Base-by-base conservation (phyloP, 1,140 invertebrate genomes). In the Drosophila novamexicana region DNA sequence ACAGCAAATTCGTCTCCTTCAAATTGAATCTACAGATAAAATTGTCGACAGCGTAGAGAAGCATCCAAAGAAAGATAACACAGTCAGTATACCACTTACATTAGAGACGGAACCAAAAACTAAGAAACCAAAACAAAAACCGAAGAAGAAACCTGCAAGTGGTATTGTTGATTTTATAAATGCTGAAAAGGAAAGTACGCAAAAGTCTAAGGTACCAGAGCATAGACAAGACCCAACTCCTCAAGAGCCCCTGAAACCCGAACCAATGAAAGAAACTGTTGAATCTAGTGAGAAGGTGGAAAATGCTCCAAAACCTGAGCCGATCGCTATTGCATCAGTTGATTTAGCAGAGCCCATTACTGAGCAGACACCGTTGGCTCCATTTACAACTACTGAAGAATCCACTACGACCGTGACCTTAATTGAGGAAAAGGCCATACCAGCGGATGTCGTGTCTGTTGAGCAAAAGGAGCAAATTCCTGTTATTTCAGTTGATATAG, bases 101-200 rank as follows among this genome's bases (percentile, higher is more conserved):
- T 58, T 91, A 7, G 82, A 81, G 50, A 57, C 68, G 6, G 89
- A 91, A 22, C 44, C 65, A 6, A 91, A 79, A 53, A 32, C 59
- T 10, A 88, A 81, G 36, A 91, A 92, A 69, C 52, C 71, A 0
- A 91, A 91, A n/a, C 81, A 91, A 12, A 92, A 91, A 47, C 29
- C 84, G 0, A 91, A 79, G 42, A 79, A 81, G 9, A 91, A 91
- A 39, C 36, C 75, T 5, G 52, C 53, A 5, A 52, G 6, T 2
- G 84, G 77, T 49, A 37, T 71, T 9, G 45, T 77, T 58, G 83
- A 88, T 53, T 89, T 88, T 8, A 79, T 83, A 7, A 88, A 83
- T 61, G 76, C 79, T 5, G 83, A 86, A 58, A 89, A 70, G 37
- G 63, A 70, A 7, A 59, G 6, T 45, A 66, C 65, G 9, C 53